Evolutionary conservation across 2,888 invertebrate genomes (phyloP).

Genomic region (Nomada fabriciana): DNA sequence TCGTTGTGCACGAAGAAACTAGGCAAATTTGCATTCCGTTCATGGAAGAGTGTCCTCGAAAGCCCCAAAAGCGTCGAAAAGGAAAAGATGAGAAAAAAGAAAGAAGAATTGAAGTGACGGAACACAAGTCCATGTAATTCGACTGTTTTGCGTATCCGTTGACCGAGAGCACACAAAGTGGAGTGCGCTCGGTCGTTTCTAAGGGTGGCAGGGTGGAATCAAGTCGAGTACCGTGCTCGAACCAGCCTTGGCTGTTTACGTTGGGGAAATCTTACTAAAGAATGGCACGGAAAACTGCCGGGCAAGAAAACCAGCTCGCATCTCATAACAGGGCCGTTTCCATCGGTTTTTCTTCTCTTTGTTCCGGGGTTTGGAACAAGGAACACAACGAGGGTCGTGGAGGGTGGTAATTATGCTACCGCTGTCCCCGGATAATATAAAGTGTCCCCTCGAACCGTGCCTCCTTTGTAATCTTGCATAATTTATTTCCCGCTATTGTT

Average conservation of each 20-base stretch:
- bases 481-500: conserved; percentile 83
- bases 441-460: conserved; percentile 72
- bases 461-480: conserved; percentile 84
- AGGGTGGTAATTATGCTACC: conserved; percentile 82
- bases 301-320: conserved; percentile 75
- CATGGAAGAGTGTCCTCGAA: neutral
- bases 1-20: neutral
- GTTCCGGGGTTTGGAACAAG: conserved; percentile 26
- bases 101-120: conserved; percentile 23
- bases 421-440: conserved; percentile 83
- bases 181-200: conserved; percentile 61
- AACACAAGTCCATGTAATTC: conserved; percentile 53
- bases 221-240: conserved; percentile 67
- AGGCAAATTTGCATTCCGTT: neutral
- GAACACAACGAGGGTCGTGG: conserved; percentile 37
- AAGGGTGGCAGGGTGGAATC: conserved; percentile 60
- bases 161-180: conserved; percentile 61
- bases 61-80: conserved; percentile 17
- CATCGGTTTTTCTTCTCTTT: conserved; percentile 29
- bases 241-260: conserved; percentile 78
- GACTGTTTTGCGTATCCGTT: conserved; percentile 66
- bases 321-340: conserved; percentile 77
- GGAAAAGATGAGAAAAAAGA: neutral
- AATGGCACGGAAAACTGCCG: conserved; percentile 70
- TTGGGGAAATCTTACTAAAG: conserved; percentile 82